These are phyloP conservation scores for Cichladusa arquata DNA, from an alignment of 2,113 vertebrate species.

Conservation along the genomic window DNA sequence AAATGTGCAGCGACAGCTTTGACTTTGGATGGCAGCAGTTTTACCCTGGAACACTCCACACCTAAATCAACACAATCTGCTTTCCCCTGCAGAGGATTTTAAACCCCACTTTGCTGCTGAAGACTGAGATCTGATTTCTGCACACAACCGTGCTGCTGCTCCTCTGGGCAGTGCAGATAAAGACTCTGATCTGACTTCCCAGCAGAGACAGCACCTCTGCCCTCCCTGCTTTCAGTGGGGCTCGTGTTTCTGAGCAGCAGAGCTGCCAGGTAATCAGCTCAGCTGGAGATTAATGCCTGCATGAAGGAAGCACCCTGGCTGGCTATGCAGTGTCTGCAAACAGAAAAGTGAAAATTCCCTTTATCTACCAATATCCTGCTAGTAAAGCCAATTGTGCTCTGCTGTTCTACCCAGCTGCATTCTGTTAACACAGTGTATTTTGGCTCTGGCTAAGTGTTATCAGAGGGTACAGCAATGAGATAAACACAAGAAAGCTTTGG, in stretches of 20 bases:
- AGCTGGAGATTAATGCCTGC: not conserved
- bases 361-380: constrained; percentile 30
- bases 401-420: not conserved
- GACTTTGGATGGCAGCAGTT: not conserved
- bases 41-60: not conserved
- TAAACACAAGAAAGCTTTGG: not conserved
- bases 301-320: not conserved
- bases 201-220: not conserved
- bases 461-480: not conserved
- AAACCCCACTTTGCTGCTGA: not conserved
- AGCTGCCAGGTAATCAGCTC: constrained; percentile 40
- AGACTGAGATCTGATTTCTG: not conserved
- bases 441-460: not conserved
- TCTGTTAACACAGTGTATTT: not conserved
- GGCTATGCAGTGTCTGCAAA: not conserved
- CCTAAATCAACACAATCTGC: not conserved
- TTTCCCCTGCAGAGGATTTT: not conserved
- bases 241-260: not conserved
- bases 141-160: not conserved
- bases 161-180: not conserved
- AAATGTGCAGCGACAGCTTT: not conserved
- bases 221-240: not conserved
- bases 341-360: not conserved
- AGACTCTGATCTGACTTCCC: not conserved
- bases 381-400: not conserved